Conservation (phyloP, 1,140 invertebrate species). For the Eciton burchellii region DNA sequence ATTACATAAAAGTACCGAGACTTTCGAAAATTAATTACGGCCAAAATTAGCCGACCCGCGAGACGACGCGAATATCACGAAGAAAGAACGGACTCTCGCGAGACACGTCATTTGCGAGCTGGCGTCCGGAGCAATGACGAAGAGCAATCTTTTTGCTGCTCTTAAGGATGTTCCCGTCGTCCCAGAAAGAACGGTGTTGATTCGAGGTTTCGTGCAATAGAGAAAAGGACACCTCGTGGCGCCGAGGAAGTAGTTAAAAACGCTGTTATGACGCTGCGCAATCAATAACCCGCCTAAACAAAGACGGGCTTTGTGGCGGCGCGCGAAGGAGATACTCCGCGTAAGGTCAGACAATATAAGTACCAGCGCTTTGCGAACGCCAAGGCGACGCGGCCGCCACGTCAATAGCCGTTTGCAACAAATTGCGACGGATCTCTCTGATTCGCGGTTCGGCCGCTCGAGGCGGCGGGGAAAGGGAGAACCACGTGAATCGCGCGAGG, state of each 20-base stretch:
- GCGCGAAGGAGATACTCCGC: conserved; percentile 58
- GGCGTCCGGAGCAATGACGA: background rate
- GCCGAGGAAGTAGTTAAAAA: conserved; percentile 37
- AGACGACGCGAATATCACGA: background rate
- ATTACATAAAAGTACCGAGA: conserved; percentile 1
- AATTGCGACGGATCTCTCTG: conserved; percentile 66
- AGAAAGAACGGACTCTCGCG: conserved; percentile 31
- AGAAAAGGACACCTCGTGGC: conserved; percentile 14
- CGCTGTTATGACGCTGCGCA: conserved; percentile 66
- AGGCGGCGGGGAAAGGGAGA: conserved; percentile 56
- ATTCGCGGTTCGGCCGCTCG: conserved; percentile 58
- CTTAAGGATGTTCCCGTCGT: conserved; percentile 11
- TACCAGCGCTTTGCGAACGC: conserved; percentile 46
- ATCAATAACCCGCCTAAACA: conserved; percentile 77
- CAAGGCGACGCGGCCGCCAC: conserved; percentile 56
- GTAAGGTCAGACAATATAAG: conserved; percentile 76
- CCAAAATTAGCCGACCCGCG: no score
- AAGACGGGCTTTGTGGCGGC: conserved; percentile 69
- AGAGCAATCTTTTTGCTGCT: background rate
- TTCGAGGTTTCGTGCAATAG: background rate
- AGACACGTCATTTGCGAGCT: conserved; percentile 36
- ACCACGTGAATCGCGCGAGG: conserved; percentile 67
- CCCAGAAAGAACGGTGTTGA: background rate
- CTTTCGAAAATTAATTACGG: conserved; percentile 29
- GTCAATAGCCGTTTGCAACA: conserved; percentile 66